Conservation (phyloP, 2,797 vertebrate species). For the Hydrocynus forskahlii region DNA sequence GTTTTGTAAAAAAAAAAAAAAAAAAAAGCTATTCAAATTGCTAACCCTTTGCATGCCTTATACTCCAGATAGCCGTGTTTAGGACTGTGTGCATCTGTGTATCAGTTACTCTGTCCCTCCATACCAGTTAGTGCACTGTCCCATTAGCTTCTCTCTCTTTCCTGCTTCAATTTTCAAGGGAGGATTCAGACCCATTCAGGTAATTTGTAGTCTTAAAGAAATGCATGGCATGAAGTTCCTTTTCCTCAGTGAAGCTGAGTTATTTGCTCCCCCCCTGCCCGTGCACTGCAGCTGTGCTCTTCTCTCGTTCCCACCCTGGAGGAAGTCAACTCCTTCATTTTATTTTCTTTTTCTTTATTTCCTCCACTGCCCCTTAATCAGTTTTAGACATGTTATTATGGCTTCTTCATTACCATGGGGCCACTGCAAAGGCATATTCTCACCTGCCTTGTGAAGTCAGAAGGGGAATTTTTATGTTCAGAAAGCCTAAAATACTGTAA, state of each 20-base stretch:
- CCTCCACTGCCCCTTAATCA: conserved; percentile 2
- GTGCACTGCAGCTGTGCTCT: conserved; percentile 64
- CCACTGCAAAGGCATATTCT: no score
- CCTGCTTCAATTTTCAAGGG: conserved; percentile 97
- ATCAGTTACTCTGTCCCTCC: conserved; percentile 58
- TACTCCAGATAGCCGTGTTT: conserved; percentile 17
- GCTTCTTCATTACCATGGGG: background rate
- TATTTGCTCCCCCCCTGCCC: conserved; percentile 46
- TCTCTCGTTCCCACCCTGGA: conserved; percentile 57
- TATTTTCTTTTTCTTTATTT: background rate
- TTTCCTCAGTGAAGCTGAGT: conserved; percentile 29
- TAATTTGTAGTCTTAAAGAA: conserved; percentile 70
- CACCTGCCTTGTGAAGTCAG: conserved; percentile 3
- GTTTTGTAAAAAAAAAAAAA: background rate
- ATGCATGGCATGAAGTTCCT: conserved; percentile 79
- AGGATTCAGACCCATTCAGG: conserved; percentile 98
- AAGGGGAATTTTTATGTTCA: background rate
- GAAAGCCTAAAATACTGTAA: background rate
- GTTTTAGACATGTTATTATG: conserved; percentile 20
- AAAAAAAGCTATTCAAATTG: conserved; percentile 29
- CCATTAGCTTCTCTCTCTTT: conserved; percentile 97
- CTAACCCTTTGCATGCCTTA: conserved; percentile 44
- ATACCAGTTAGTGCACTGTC: conserved; percentile 78
- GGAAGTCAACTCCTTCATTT: conserved; percentile 22
- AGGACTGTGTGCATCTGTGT: conserved; percentile 37